Conservation (phyloP, 1,140 invertebrate species). For the Chymomyza costata region DNA sequence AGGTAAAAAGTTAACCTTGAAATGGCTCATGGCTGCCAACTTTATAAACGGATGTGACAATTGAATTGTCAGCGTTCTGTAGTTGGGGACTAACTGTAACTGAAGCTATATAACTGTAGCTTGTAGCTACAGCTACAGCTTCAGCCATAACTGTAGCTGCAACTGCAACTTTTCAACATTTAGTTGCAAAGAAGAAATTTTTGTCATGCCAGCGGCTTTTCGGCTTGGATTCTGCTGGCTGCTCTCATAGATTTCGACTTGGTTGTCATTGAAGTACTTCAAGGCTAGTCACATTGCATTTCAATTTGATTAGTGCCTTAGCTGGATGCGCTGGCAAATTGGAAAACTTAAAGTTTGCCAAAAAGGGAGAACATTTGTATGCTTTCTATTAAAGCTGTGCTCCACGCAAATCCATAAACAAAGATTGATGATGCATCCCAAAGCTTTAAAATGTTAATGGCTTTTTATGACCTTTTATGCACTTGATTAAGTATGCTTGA, state of each 20-base stretch:
- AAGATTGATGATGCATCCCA: too few species aligned
- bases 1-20: constrained; percentile 32
- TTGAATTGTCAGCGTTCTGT: constrained; percentile 24
- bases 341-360: too few species aligned
- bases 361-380: too few species aligned
- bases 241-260: too few species aligned
- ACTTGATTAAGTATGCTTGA: too few species aligned
- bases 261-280: too few species aligned
- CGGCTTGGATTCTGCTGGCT: constrained; percentile 34
- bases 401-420: too few species aligned
- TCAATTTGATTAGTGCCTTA: constrained; percentile 3
- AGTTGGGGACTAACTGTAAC: constrained; percentile 13
- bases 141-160: constrained; percentile 4
- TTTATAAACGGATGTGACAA: constrained; percentile 46
- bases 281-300: too few species aligned
- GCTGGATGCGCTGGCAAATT: constrained; percentile 3
- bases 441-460: too few species aligned
- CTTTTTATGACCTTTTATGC: too few species aligned
- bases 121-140: constrained; percentile 26
- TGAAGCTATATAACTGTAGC: constrained; percentile 8
- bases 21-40: constrained; percentile 41
- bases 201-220: constrained; percentile 28
- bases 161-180: constrained; percentile 3
- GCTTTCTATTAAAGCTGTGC: too few species aligned
- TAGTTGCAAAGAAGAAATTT: constrained; percentile 20